These are phyloP conservation scores for Tipula unca DNA, from an alignment of 2,888 invertebrate species.

Conservation along the genomic window DNA sequence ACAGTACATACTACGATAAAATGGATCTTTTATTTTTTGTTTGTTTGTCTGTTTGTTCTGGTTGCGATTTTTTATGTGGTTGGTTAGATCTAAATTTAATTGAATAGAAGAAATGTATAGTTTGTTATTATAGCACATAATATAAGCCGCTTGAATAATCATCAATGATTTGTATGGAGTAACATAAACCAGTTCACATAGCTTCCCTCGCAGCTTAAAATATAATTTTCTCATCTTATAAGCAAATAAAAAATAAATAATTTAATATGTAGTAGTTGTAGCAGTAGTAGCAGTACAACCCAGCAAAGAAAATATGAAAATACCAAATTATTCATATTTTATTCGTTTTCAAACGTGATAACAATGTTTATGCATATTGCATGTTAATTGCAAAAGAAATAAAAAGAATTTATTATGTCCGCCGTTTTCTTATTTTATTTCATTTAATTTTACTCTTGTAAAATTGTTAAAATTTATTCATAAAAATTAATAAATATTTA, in stretches of 20 bases:
- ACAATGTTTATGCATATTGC: conserved; percentile 22
- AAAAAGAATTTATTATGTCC: neutral
- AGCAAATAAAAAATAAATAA: neutral
- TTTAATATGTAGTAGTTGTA: neutral
- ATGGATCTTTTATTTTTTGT: neutral
- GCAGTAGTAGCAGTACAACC: neutral
- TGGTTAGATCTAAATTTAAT: neutral
- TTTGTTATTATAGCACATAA: neutral
- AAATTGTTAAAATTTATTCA: neutral
- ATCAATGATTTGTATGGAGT: neutral
- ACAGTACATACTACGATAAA: neutral
- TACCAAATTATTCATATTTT: neutral
- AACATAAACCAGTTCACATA: neutral
- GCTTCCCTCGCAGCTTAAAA: neutral
- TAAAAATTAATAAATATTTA: neutral
- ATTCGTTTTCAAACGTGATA: conserved; percentile 18
- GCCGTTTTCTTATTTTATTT: neutral
- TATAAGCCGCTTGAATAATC: neutral
- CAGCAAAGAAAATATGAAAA: neutral
- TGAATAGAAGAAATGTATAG: neutral
- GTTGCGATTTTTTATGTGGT: neutral
- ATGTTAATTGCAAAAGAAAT: conserved; percentile 28
- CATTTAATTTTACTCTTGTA: neutral
- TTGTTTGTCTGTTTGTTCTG: neutral
- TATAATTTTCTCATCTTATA: neutral